Evolutionary conservation across 2,113 vertebrate genomes (phyloP), one percentile per base, ranked within the genome.

Genomic region (Monarcha castaneiventris): DNA sequence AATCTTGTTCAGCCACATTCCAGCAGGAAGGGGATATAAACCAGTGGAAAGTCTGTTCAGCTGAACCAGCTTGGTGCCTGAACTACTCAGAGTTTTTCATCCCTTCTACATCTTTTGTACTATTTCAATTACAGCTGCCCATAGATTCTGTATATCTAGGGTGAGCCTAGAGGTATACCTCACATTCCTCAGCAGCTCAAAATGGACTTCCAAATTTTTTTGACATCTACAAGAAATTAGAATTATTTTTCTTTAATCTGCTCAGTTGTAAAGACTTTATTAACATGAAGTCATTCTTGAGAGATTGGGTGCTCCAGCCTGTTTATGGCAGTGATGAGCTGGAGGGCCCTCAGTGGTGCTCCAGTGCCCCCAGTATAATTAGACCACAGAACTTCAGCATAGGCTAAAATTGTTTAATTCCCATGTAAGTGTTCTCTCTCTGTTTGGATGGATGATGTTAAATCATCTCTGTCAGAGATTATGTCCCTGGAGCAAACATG

Each of bases 381-480:
- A 86, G 61, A 67, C 48, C 44, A 58, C 26, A 5, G 1, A 82
- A 89, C 23, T 78, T 61, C 58, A 41, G 11, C 1, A 5, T 46
- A 81, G 61, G 44, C 44, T 78, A 78, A 67, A 75, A 74, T 92
- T 0, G 71, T 71, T 93, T 94, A 13, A 61, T 74, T 93, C 55
- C 46, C 26, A 39, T 56, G 7, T 48, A 83, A 83, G n/a, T 49
- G 37, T 66, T 93, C 44, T 20, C 54, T 74, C 71, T 62, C 55
- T 88, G 2, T 83, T 85, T 83, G 30, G 17, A 84, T 58, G 79
- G 73, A 69, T 92, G 72, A 56, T 84, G 68, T 67, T 94, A 90
- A 96, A 94, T 94, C 44, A 56, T 84, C 83, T 94, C 61, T 92
- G 87, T 87, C 93, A 94, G 88, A 93, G 43, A 94, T n/a, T 5